A percentile compares a stretch with the other conserved stretches of the same genome.
Evolutionary conservation across 2,797 vertebrate species (phyloP).

Genomic region (Thamnophis elegans): DNA sequence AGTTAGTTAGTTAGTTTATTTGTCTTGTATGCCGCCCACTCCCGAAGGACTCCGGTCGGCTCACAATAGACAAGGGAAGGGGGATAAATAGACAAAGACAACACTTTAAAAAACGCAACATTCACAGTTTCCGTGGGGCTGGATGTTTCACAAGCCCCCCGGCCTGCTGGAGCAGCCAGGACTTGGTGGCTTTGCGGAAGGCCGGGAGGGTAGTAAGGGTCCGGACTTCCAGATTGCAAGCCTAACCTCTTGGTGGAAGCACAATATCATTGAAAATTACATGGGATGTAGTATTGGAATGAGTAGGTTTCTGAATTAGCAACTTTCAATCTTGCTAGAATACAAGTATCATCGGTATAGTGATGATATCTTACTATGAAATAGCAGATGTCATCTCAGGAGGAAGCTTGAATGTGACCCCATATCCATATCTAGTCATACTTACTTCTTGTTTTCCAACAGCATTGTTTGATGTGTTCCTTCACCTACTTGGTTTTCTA

Average conservation of each 20-base stretch:
- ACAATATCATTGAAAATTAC: not conserved
- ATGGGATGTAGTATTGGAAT: not conserved
- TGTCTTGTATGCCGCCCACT: no score
- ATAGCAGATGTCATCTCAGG: not conserved
- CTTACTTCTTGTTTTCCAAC: not conserved
- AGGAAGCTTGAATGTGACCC: not conserved
- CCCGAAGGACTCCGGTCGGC: no score
- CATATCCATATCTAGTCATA: not conserved
- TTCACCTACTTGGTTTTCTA: not conserved
- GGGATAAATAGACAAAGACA: no score
- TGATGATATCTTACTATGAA: not conserved
- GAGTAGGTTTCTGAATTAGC: not conserved
- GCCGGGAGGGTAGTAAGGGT: no score
- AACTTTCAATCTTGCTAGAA: not conserved
- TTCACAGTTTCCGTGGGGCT: no score
- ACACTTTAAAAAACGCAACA: no score
- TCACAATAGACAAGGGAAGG: no score
- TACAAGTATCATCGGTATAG: not conserved
- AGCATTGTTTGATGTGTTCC: not conserved
- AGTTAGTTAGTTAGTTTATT: no score
- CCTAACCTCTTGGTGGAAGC: not conserved
- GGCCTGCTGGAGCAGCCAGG: no score
- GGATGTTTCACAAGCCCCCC: no score
- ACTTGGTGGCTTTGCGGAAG: no score
- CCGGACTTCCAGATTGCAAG: not conserved